Evolutionary conservation across 2,113 vertebrate genomes (phyloP).

Genomic region (Gymnogyps californianus): DNA sequence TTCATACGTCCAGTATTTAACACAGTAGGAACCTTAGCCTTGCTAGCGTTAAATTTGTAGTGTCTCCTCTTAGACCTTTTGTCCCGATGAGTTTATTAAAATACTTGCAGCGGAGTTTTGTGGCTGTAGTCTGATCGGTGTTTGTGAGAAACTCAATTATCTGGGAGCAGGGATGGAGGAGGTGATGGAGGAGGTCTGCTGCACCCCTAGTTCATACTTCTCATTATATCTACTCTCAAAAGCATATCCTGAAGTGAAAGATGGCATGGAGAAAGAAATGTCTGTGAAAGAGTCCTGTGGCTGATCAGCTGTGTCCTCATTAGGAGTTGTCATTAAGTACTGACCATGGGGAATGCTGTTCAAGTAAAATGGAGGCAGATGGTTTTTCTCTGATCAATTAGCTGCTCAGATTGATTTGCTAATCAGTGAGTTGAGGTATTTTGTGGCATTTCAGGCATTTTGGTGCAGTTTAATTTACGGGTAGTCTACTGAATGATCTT

Average conservation of each 20-base stretch:
- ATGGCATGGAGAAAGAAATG: not conserved
- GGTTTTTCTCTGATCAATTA: slow-evolving; percentile 57
- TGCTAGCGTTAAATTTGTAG: not conserved
- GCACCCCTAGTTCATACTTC: not conserved
- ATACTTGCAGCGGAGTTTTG: not conserved
- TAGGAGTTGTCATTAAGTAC: slow-evolving; percentile 36
- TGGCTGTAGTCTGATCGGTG: not conserved
- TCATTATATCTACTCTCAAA: not conserved
- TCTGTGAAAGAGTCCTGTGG: not conserved
- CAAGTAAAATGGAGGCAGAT: slow-evolving; percentile 38
- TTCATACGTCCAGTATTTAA: not conserved
- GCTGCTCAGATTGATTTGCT: slow-evolving; percentile 46
- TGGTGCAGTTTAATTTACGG: slow-evolving; percentile 8
- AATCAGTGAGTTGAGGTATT: slow-evolving; percentile 55
- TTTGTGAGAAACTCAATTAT: not conserved
- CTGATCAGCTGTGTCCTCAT: slow-evolving; percentile 38
- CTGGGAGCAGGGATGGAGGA: not conserved
- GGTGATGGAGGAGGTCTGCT: not conserved
- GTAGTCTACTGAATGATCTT: slow-evolving; percentile 23
- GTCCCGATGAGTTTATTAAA: not conserved
- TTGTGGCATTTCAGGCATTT: slow-evolving; percentile 49
- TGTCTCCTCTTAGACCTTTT: not conserved
- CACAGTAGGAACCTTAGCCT: not conserved
- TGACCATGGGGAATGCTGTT: slow-evolving; percentile 33
- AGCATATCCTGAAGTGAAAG: not conserved